Evolutionary conservation across 2,888 invertebrate species (phyloP).

Genomic region (Melanostoma mellinum): DNA sequence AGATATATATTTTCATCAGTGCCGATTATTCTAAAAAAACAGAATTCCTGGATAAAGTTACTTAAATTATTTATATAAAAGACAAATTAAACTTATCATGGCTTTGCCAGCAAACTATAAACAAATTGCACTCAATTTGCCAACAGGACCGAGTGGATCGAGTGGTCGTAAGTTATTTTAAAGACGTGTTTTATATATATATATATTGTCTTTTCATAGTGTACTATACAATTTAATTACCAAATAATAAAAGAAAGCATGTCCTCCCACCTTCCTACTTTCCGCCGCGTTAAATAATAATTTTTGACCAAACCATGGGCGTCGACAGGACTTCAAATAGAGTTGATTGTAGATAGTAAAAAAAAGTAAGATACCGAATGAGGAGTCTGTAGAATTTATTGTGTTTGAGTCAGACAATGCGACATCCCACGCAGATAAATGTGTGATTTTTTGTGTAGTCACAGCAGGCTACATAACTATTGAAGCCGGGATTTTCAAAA

Average conservation of each 20-base stretch:
- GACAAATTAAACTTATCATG: slow-evolving; percentile 82
- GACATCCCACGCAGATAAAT: too few relatives aligned
- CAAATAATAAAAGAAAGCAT: slow-evolving; percentile 19
- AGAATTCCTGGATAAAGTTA: neutral
- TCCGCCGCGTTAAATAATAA: slow-evolving; percentile 3
- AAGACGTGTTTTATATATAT: slow-evolving; percentile 5
- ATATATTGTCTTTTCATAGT: neutral
- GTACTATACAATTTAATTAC: slow-evolving; percentile 25
- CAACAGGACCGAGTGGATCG: slow-evolving; percentile 79
- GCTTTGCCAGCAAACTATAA: slow-evolving; percentile 92
- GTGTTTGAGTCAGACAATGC: too few relatives aligned
- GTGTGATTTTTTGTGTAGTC: too few relatives aligned
- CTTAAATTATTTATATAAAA: neutral
- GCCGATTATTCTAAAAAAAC: neutral
- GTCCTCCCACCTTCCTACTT: neutral
- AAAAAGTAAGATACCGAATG: neutral
- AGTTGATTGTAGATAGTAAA: too few relatives aligned
- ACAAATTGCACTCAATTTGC: slow-evolving; percentile 90
- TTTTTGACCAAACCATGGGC: slow-evolving; percentile 14
- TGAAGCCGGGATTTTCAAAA: too few relatives aligned
- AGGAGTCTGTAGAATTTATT: neutral
- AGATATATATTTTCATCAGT: slow-evolving; percentile 11
- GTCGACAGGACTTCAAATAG: neutral
- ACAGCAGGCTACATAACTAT: too few relatives aligned
- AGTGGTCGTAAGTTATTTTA: slow-evolving; percentile 74